Base-by-base conservation (phyloP, 2,888 invertebrate genomes). In the Caenorhabditis panamensis region DNA sequence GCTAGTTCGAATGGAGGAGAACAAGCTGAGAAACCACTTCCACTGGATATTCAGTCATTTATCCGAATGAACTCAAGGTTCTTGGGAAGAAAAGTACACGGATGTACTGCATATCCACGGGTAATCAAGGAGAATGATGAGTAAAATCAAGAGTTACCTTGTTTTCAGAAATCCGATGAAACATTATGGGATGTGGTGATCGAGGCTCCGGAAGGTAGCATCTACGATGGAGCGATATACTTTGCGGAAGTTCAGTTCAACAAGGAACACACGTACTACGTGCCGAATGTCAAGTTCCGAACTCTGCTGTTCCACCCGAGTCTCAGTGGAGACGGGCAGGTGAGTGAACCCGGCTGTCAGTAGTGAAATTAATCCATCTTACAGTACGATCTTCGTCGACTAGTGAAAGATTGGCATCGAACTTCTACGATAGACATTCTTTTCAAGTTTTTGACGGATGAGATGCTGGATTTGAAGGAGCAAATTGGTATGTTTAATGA, bases 221-320 rank as follows among this genome's bases (percentile, higher is more conserved):
- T 97, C 4, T 99, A 98, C 91, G 97, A 97, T 92, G 97, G 97
- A 68, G 98, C 98, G 53, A 96, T 97, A 1, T 99, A 98, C 93
- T 98, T 98, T 93, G 93, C 97, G 86, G 97, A 98, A 91, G 96
- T 98, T 91, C 96, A 96, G 92, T 97, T 98, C 92, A 95, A 97
- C 71, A 95, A 96, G 83, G 96, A 97, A 92, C 98, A 98, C 93
- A 97, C 97, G 8, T 97, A 97, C 91, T 96, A 96, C 92, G 97
- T 97, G 87, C 98, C 98, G 86, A 97, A 97, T 94, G 95, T 95
- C 92, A 91, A 88, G 63, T 96, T 96, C 93, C 94, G 95, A 84
- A 99, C 98, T 84, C 94, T 97, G 91, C 98, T 99, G 92, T 99
- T 98, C 92, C 98, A 99, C 92, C 97, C 97, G 94, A 99, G 98